Conservation (phyloP, 92 coral and sea anemone genomes). For the Bergia puertoricense region DNA sequence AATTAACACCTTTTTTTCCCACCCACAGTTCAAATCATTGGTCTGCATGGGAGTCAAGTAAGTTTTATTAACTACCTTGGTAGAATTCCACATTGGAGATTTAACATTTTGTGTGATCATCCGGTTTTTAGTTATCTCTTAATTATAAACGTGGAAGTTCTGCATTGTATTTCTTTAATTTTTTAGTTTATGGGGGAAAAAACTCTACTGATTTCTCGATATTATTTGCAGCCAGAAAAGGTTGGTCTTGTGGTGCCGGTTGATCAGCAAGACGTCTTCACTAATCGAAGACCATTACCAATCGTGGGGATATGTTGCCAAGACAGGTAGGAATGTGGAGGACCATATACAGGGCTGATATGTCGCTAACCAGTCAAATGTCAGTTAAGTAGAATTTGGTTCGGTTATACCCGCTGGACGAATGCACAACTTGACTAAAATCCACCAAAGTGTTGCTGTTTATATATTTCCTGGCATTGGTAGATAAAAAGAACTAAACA, state of each 20-base stretch:
- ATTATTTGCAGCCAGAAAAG: constrained; percentile 79
- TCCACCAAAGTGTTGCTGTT: too few relatives aligned
- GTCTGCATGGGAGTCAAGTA: constrained; percentile 96
- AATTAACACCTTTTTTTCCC: neutral
- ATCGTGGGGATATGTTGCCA: constrained; percentile 90
- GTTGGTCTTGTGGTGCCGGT: constrained; percentile 90
- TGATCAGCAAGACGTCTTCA: constrained; percentile 76
- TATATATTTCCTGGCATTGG: too few relatives aligned
- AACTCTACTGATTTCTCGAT: neutral
- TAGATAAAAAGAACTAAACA: too few relatives aligned
- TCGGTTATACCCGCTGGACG: too few relatives aligned
- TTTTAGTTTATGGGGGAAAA: neutral
- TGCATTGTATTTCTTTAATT: neutral
- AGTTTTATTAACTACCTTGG: constrained; percentile 40
- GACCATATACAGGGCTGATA: neutral
- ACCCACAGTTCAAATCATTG: constrained; percentile 83
- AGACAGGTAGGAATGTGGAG: constrained; percentile 59
- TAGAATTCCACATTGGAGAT: neutral
- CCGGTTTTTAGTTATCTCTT: neutral
- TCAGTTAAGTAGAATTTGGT: too few relatives aligned
- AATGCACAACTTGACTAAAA: too few relatives aligned
- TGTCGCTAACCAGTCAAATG: too few relatives aligned
- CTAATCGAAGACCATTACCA: constrained; percentile 93
- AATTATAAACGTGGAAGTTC: neutral
- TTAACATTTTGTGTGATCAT: neutral